Evolutionary conservation across 2,113 vertebrate genomes (phyloP).

Genomic region (Sinocyclocheilus rhinocerous): DNA sequence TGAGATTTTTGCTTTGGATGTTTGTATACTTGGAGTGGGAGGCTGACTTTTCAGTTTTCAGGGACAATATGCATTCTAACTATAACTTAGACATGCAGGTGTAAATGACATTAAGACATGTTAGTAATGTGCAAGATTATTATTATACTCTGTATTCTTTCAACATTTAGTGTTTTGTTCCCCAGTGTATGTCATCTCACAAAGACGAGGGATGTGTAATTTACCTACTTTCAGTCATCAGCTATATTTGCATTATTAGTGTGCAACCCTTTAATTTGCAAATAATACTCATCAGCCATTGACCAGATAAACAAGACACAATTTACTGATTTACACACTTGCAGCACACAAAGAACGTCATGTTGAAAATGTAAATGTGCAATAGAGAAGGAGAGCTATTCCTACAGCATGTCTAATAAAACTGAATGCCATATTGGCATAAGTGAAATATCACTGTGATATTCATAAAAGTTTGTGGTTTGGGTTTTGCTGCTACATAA

Average conservation of each 20-base stretch:
- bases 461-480: not conserved
- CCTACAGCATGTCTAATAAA: not conserved
- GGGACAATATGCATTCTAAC: not conserved
- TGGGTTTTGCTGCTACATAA: not conserved
- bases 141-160: not conserved
- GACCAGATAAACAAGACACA: constrained; percentile 22
- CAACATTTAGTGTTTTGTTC: not conserved
- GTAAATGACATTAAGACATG: not conserved
- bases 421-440: not conserved
- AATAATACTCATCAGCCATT: constrained; percentile 24
- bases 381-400: not conserved
- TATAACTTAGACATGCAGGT: not conserved
- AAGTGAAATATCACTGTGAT: not conserved
- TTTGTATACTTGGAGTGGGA: no score
- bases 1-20: not conserved
- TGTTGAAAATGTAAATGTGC: constrained; percentile 6
- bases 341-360: constrained; percentile 2
- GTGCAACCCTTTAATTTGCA: not conserved
- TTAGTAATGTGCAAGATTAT: not conserved
- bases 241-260: not conserved
- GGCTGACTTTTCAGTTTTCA: not conserved
- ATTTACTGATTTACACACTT: constrained; percentile 37
- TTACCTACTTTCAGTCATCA: not conserved
- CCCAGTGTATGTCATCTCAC: not conserved
- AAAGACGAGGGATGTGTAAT: not conserved